A percentile compares a stretch with the other conserved stretches of the same genome.
Evolutionary conservation across 1,140 invertebrate species (phyloP).

Genomic region (Pteromalus puparum): DNA sequence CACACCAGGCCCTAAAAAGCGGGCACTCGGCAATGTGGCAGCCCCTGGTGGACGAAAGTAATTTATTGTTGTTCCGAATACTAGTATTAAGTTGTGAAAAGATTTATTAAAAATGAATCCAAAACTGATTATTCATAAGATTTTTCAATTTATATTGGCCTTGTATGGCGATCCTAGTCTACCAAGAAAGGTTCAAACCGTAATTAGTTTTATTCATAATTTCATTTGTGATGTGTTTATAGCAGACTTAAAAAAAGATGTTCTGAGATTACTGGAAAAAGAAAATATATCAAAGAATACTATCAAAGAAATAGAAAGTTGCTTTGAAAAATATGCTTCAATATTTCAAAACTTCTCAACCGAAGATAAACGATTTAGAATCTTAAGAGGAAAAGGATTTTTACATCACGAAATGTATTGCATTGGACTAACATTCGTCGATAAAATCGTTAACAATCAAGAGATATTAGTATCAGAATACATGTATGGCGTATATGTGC

Average conservation of each 20-base stretch:
- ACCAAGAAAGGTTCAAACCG: conserved; percentile 46
- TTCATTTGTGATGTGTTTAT: conserved; percentile 22
- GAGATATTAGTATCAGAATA: too few relatives aligned
- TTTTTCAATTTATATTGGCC: neutral
- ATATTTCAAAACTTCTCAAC: conserved; percentile 44
- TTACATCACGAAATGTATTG: too few relatives aligned
- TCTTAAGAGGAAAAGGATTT: too few relatives aligned
- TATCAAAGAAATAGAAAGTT: conserved; percentile 30
- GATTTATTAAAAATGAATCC: conserved; percentile 19
- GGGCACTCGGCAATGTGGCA: too few relatives aligned
- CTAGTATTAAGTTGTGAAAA: neutral
- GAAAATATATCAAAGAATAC: conserved; percentile 5
- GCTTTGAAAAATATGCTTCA: conserved; percentile 42
- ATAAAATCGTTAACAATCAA: too few relatives aligned
- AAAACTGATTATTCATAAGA: neutral
- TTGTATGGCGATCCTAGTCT: conserved; percentile 45
- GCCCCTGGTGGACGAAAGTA: too few relatives aligned
- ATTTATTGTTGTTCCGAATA: too few relatives aligned
- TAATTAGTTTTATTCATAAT: conserved; percentile 1
- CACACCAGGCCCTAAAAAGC: too few relatives aligned
- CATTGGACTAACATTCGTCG: too few relatives aligned
- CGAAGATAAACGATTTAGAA: conserved; percentile 33
- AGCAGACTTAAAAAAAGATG: neutral
- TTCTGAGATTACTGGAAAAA: conserved; percentile 1
- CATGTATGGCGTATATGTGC: neutral